Evolutionary conservation across 2,888 invertebrate species (phyloP).

Genomic region (Bhutanitis thaidina): DNA sequence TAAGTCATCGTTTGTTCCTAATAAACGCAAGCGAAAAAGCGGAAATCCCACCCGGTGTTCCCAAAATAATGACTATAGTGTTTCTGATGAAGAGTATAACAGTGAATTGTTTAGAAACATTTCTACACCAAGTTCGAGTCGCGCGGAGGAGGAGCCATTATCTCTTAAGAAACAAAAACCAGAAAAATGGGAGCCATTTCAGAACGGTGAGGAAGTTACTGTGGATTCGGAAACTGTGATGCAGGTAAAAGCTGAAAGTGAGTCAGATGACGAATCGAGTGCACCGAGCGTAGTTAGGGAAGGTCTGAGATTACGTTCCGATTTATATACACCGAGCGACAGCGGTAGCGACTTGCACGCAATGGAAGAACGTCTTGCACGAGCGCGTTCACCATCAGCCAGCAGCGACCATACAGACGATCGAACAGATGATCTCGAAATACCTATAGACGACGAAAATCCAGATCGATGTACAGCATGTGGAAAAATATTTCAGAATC

Average conservation of each 20-base stretch:
- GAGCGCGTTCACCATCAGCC: slow-evolving; percentile 73
- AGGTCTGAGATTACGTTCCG: slow-evolving; percentile 66
- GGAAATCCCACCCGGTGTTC: slow-evolving; percentile 90
- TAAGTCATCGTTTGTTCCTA: slow-evolving; percentile 76
- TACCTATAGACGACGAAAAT: slow-evolving; percentile 93
- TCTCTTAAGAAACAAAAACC: slow-evolving; percentile 73
- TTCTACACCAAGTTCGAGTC: slow-evolving; percentile 61
- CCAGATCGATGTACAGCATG: slow-evolving; percentile 92
- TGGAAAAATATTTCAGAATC: slow-evolving; percentile 93
- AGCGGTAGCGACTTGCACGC: slow-evolving; percentile 74
- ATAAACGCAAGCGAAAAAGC: slow-evolving; percentile 88
- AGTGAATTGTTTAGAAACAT: slow-evolving; percentile 68
- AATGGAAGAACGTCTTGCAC: slow-evolving; percentile 71
- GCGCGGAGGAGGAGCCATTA: slow-evolving; percentile 64
- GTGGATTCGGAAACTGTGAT: slow-evolving; percentile 63
- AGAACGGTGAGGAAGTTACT: slow-evolving; percentile 60
- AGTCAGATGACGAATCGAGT: slow-evolving; percentile 72
- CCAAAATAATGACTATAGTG: slow-evolving; percentile 69
- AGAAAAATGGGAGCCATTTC: slow-evolving; percentile 68
- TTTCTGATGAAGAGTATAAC: slow-evolving; percentile 71
- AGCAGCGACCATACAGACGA: slow-evolving; percentile 68
- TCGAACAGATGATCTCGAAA: slow-evolving; percentile 81
- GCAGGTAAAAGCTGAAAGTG: slow-evolving; percentile 73
- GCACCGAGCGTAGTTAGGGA: slow-evolving; percentile 72
- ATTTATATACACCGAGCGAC: slow-evolving; percentile 74